Evolutionary conservation across 2,113 vertebrate genomes (phyloP).

Genomic region (Amblyopsis rosae): DNA sequence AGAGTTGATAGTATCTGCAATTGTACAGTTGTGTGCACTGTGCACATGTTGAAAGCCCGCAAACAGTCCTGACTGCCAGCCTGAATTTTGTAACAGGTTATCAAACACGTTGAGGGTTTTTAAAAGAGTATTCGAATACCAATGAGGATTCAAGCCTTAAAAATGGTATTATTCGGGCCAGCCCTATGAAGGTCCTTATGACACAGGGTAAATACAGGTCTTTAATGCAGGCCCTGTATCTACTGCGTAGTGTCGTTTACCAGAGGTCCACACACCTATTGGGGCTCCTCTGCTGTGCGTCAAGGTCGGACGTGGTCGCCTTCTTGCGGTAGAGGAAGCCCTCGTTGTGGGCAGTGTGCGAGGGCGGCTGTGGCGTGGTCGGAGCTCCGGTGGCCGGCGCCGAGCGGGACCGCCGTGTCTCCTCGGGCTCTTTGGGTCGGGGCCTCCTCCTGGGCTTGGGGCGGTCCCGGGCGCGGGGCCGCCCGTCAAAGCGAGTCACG

Average conservation of each 20-base stretch:
- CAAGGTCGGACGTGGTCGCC: conserved; percentile 77
- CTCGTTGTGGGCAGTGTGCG: conserved; percentile 85
- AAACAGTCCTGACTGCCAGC: too few species aligned
- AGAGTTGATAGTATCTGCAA: too few species aligned
- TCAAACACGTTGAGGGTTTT: too few species aligned
- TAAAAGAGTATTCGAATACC: too few species aligned
- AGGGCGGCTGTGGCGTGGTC: conserved; percentile 80
- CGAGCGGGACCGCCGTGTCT: conserved; percentile 85
- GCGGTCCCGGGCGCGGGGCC: conserved; percentile 87
- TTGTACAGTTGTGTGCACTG: too few species aligned
- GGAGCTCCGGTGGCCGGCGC: conserved; percentile 86
- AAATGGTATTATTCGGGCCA: too few species aligned
- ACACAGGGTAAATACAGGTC: neutral
- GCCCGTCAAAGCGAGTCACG: conserved; percentile 82
- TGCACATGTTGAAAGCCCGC: too few species aligned
- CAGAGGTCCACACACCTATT: conserved; percentile 77
- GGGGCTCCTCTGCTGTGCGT: conserved; percentile 86
- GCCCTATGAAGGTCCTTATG: too few species aligned
- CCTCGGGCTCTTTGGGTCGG: conserved; percentile 86
- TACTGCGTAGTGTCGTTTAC: neutral
- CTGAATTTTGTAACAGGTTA: too few species aligned
- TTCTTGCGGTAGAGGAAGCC: conserved; percentile 91
- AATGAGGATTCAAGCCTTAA: too few species aligned
- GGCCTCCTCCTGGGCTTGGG: conserved; percentile 91
- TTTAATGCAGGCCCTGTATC: too few species aligned